phyloP scores from a whole-genome alignment of 1,140 invertebrate genomes.

The Drosophila nigrodunni region DNA sequence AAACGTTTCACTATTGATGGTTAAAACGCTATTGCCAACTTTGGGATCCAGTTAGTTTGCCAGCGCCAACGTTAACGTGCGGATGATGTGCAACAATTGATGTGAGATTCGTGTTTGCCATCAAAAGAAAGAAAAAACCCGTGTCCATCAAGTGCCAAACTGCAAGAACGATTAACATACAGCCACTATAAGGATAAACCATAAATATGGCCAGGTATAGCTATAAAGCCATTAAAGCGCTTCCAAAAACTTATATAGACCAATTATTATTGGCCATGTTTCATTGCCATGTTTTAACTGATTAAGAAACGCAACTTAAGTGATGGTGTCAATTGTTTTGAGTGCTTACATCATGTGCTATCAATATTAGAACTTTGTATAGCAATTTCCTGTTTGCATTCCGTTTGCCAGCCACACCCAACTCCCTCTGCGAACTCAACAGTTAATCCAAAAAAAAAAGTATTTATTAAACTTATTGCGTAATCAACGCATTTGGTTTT shows the following conservation, averaged over 20 bases:
- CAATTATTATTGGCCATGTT: conserved; percentile 21
- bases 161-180: not conserved
- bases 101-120: conserved; percentile 6
- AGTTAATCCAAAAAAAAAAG: conserved; percentile 18
- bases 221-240: not conserved
- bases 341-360: conserved; percentile 44
- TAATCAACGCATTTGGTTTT: conserved; percentile 68
- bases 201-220: conserved; percentile 41
- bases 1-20: conserved; percentile 67
- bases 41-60: conserved; percentile 69
- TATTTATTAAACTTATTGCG: conserved; percentile 46
- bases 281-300: conserved; percentile 12
- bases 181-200: conserved; percentile 23
- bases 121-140: not conserved
- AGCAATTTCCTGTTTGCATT: conserved; percentile 40
- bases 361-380: conserved; percentile 5
- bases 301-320: conserved; percentile 15
- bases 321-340: conserved; percentile 15
- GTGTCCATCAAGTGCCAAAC: not conserved
- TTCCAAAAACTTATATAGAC: conserved; percentile 14
- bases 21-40: conserved; percentile 69
- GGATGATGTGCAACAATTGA: conserved; percentile 63
- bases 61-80: conserved; percentile 57
- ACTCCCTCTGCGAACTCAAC: not conserved
- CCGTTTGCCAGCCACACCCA: conserved; percentile 11